Evolutionary conservation across 1,140 invertebrate species (phyloP).

Genomic region (Anagrus nilaparvatae): DNA sequence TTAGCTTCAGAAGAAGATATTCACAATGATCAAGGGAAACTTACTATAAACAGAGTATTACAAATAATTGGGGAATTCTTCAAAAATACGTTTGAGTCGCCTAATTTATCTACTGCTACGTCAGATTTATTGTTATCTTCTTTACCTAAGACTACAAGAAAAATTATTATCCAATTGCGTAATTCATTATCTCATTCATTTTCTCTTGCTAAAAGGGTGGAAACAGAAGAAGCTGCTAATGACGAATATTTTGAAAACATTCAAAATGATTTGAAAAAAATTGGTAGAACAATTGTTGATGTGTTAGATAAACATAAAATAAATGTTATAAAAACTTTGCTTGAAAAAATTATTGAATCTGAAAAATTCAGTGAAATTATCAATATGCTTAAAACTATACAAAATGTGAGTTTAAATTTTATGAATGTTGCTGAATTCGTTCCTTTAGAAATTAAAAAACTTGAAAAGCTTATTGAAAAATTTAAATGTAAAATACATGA

Average conservation of each 20-base stretch:
- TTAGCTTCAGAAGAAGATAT: neutral
- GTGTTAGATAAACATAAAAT: neutral
- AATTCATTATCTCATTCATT: neutral
- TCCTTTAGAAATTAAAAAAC: neutral
- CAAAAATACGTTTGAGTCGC: conserved; percentile 5
- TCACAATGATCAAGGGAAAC: neutral
- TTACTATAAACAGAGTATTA: neutral
- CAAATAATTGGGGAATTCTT: conserved; percentile 6
- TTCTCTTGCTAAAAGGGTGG: neutral
- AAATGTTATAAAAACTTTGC: neutral
- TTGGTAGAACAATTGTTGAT: neutral
- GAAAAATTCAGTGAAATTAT: neutral
- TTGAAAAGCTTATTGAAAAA: neutral
- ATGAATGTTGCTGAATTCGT: neutral
- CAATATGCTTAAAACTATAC: neutral
- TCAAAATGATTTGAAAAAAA: conserved; percentile 4
- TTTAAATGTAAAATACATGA: neutral
- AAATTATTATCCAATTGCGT: conserved; percentile 1
- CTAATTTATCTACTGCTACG: neutral
- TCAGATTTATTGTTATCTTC: neutral
- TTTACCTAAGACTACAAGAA: conserved; percentile 1
- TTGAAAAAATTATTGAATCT: neutral
- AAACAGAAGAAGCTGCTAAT: neutral
- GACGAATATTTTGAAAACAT: neutral
- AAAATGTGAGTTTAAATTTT: neutral